Evolutionary conservation across 1,140 invertebrate species (phyloP).

Genomic region (Colletes gigas): DNA sequence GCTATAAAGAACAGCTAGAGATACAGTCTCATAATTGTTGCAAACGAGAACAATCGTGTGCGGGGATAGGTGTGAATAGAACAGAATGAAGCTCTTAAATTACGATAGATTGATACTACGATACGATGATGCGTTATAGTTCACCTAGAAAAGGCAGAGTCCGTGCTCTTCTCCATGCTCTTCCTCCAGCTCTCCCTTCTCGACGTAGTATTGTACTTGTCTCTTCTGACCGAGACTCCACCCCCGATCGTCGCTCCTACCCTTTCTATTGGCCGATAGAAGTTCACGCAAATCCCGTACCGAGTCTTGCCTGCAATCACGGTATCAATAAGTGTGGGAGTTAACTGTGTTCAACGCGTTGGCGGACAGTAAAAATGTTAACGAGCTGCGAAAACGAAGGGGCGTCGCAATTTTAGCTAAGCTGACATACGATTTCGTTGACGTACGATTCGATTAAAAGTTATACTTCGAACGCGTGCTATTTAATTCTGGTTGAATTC

Average conservation of each 20-base stretch:
- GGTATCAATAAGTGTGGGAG: no score
- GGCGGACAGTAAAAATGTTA: no score
- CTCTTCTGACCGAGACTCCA: conserved; percentile 71
- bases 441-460: no score
- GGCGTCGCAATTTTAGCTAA: no score
- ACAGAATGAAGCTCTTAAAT: no score
- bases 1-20: conserved; percentile 84
- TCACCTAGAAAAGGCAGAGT: conserved; percentile 95
- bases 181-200: conserved; percentile 93
- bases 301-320: conserved; percentile 86
- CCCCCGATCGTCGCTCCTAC: conserved; percentile 69
- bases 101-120: no score
- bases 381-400: no score
- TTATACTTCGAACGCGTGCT: no score
- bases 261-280: conserved; percentile 94
- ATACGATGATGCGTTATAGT: conserved; percentile 58
- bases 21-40: conserved; percentile 60
- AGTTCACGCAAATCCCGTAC: conserved; percentile 99
- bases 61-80: no score
- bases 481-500: no score
- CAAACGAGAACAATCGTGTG: background rate
- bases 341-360: no score
- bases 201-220: conserved; percentile 85
- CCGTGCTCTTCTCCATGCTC: conserved; percentile 94
- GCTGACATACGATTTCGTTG: no score